Conservation (phyloP, 2,113 vertebrate genomes). For the Egretta garzetta region DNA sequence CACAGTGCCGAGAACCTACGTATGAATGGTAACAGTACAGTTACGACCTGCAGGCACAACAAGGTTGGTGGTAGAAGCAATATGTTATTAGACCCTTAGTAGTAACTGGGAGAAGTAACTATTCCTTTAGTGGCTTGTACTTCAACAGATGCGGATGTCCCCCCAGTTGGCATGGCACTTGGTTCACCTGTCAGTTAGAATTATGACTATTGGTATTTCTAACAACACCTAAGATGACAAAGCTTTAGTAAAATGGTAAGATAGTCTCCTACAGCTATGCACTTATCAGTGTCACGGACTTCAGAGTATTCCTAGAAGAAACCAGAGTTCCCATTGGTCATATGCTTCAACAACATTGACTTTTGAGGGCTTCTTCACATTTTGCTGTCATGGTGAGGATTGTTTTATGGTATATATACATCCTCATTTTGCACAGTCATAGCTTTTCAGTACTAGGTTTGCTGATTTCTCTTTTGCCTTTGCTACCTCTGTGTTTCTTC, state of each 20-base stretch:
- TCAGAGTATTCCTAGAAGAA: not conserved
- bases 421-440: not conserved
- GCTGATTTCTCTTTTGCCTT: not conserved
- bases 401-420: not conserved
- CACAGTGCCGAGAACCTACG: fast-evolving
- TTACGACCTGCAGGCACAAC: not conserved
- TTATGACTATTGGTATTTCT: not conserved
- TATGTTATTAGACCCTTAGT: not conserved
- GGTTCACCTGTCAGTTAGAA: not conserved
- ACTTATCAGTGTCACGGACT: not conserved
- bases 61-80: not conserved
- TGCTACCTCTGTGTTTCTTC: not conserved
- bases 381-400: not conserved
- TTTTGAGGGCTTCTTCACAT: not conserved
- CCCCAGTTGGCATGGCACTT: not conserved
- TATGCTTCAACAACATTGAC: not conserved
- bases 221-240: not conserved
- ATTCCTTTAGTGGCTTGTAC: not conserved
- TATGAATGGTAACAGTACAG: not conserved
- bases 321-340: not conserved
- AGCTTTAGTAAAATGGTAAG: not conserved
- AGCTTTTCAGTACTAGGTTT: not conserved
- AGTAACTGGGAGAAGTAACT: not conserved
- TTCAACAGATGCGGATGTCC: not conserved
- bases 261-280: not conserved